Percentiles rank a stretch among this genome's conserved stretches.
phyloP scores from a whole-genome alignment of 2,888 invertebrate species.

The Lithophane semibrunnea region DNA sequence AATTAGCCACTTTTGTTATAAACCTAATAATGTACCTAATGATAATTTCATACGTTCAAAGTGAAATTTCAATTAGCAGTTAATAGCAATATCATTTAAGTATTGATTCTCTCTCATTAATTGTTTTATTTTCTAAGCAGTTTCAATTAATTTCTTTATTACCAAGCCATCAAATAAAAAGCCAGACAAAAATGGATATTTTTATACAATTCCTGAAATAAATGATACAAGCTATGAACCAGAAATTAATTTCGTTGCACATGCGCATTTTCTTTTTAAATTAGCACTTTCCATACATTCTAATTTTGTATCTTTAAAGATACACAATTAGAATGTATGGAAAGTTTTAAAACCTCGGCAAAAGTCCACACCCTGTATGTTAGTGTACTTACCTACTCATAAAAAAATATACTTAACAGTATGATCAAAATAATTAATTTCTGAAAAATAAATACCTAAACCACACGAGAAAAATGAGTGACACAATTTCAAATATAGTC shows the following conservation, averaged over 20 bases:
- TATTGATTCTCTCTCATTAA: no score
- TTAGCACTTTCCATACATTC: no score
- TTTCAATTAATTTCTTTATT: not conserved
- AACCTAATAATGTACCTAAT: not conserved
- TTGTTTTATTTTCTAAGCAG: not conserved
- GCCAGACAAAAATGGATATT: not conserved
- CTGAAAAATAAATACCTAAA: not conserved
- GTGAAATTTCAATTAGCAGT: not conserved
- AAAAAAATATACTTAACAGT: not conserved
- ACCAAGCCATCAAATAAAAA: not conserved
- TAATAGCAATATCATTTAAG: slow-evolving; percentile 1
- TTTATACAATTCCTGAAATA: no score
- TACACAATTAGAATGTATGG: no score
- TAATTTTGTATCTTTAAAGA: not conserved
- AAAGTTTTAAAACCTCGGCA: no score
- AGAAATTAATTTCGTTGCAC: not conserved
- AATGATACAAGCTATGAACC: not conserved
- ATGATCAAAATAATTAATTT: not conserved
- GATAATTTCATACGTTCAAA: slow-evolving; percentile 8
- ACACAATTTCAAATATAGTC: slow-evolving; percentile 34
- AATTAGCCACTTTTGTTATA: slow-evolving; percentile 26
- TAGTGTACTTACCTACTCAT: not conserved
- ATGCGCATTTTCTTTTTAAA: not conserved
- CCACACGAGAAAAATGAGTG: slow-evolving; percentile 21
- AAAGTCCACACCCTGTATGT: not conserved